Percentiles rank a stretch among this genome's conserved stretches.
Conservation (phyloP, 1,140 invertebrate species). For the Hycleus phaleratus region DNA sequence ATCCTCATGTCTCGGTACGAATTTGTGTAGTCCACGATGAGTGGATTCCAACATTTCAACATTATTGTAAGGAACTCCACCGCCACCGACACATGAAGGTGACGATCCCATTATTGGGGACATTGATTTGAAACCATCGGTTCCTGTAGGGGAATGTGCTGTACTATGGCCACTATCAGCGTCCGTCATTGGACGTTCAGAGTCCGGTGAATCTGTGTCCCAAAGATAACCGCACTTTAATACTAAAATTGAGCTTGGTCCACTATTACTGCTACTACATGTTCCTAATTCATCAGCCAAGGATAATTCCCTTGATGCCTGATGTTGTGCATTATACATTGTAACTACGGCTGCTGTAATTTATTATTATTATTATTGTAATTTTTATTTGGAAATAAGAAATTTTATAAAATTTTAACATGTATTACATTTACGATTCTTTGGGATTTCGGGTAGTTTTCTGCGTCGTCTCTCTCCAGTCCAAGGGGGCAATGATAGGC, state of each 20-base stretch:
- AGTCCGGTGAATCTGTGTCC: conserved; percentile 77
- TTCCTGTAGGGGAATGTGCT: conserved; percentile 66
- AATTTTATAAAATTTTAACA: no score
- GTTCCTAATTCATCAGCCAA: conserved; percentile 61
- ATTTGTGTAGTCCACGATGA: conserved; percentile 90
- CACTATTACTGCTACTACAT: conserved; percentile 28
- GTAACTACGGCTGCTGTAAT: conserved; percentile 46
- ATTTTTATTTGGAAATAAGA: background rate
- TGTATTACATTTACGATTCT: conserved; percentile 67
- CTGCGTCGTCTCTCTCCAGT: conserved; percentile 60
- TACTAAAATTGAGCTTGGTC: conserved; percentile 58
- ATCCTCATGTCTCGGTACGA: conserved; percentile 87
- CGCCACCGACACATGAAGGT: conserved; percentile 45
- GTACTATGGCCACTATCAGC: conserved; percentile 84
- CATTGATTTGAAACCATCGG: conserved; percentile 73
- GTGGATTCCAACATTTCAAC: conserved; percentile 88
- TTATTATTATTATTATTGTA: background rate
- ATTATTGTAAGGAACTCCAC: conserved; percentile 67
- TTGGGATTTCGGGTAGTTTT: conserved; percentile 80
- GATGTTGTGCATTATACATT: conserved; percentile 34
- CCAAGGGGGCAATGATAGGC: conserved; percentile 26
- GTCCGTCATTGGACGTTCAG: conserved; percentile 68
- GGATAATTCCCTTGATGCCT: conserved; percentile 47
- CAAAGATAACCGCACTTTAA: conserved; percentile 67
- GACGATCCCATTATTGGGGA: conserved; percentile 55